These are phyloP conservation scores for Cyclophora punctaria DNA, from an alignment of 2,888 invertebrate species.

Conservation along the genomic window DNA sequence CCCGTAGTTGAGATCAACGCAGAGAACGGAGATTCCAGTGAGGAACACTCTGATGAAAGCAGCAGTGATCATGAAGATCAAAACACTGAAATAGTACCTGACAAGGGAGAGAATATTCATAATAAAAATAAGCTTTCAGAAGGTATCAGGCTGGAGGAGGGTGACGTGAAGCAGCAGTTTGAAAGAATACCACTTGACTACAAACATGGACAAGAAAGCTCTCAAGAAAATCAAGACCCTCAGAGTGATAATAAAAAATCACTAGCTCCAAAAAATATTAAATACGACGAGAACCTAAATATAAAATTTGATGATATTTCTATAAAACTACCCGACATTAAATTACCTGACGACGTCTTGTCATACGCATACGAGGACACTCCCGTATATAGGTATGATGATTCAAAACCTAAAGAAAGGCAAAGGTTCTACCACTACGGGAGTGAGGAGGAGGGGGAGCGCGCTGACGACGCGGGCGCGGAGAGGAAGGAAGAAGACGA, in stretches of 20 bases:
- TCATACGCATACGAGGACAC: conserved; percentile 41
- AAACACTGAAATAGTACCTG: conserved; percentile 37
- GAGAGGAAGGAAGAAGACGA: conserved; percentile 20
- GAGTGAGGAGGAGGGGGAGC: conserved; percentile 30
- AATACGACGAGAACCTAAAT: conserved; percentile 55
- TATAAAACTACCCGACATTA: conserved; percentile 65
- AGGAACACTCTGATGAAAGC: conserved; percentile 25
- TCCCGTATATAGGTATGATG: conserved; percentile 24
- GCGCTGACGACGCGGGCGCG: conserved; percentile 17
- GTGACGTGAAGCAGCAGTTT: conserved; percentile 58
- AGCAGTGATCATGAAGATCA: conserved; percentile 25
- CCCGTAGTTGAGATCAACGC: conserved; percentile 58
- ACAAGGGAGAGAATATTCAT: conserved; percentile 21
- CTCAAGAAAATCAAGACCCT: conserved; percentile 20
- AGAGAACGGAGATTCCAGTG: conserved; percentile 32
- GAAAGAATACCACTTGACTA: conserved; percentile 66
- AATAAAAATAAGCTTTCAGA: conserved; percentile 28
- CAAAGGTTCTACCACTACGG: conserved; percentile 32
- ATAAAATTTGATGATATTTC: conserved; percentile 56
- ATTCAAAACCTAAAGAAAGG: conserved; percentile 17
- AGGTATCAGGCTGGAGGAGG: conserved; percentile 22
- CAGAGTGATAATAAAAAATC: conserved; percentile 40
- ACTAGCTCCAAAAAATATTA: conserved; percentile 33
- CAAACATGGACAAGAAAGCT: conserved; percentile 40
- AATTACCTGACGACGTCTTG: conserved; percentile 64